Evolutionary conservation across 2,888 invertebrate species (phyloP).

Genomic region (Diarsia mendica): DNA sequence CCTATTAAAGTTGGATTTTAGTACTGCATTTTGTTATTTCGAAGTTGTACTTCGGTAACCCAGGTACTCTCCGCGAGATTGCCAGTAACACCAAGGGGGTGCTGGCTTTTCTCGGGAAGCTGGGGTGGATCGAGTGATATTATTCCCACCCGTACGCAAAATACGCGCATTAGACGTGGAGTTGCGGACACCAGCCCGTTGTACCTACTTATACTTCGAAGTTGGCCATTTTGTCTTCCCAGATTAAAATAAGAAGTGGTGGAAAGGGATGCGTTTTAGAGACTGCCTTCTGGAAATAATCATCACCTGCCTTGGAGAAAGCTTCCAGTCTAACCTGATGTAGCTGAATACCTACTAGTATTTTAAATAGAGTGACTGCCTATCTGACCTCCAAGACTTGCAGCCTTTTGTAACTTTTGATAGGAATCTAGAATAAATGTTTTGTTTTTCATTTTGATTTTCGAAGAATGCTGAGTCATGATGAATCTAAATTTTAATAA

Average conservation of each 20-base stretch:
- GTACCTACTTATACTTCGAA: background rate
- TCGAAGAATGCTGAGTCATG: background rate
- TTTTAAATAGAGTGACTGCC: background rate
- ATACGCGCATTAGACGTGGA: too few relatives aligned
- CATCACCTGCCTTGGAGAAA: background rate
- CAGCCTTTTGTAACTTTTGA: too few relatives aligned
- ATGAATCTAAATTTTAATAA: background rate
- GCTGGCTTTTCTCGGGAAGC: too few relatives aligned
- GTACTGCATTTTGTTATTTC: background rate
- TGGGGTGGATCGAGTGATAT: too few relatives aligned
- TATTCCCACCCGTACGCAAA: too few relatives aligned
- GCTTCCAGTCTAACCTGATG: background rate
- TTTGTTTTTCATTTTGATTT: background rate
- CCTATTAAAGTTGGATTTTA: background rate
- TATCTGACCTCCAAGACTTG: too few relatives aligned
- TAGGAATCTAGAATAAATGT: background rate
- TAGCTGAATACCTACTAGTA: background rate
- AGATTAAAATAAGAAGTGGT: background rate
- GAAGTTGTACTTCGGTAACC: background rate
- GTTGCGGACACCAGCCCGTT: too few relatives aligned
- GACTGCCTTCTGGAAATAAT: background rate
- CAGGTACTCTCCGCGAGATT: too few relatives aligned
- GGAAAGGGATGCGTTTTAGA: background rate
- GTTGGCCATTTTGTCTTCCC: background rate
- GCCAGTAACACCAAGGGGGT: too few relatives aligned